phyloP scores from a whole-genome alignment of 2,797 vertebrate species.

The Catamblyrhynchus diadema region DNA sequence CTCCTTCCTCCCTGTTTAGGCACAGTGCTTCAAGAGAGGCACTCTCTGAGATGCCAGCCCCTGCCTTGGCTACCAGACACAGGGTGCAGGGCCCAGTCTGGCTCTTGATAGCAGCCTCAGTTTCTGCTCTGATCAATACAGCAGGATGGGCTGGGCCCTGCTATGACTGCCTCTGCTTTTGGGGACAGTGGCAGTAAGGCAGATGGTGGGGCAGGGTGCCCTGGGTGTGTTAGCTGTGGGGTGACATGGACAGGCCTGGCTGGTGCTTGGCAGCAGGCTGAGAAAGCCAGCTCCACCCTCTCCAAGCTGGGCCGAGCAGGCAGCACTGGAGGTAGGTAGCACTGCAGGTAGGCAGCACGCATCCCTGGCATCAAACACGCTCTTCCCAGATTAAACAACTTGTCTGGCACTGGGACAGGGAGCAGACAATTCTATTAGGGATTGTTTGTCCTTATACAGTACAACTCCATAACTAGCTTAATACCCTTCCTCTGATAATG shows the following conservation, averaged over 20 bases:
- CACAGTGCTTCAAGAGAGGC: rapidly evolving
- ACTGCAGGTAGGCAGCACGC: rapidly evolving
- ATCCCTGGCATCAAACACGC: rapidly evolving
- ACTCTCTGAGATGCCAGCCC: not conserved
- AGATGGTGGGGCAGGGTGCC: rapidly evolving
- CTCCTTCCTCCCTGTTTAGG: not conserved
- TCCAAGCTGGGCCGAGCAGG: rapidly evolving
- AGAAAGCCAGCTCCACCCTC: not conserved
- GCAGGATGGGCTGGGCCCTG: not conserved
- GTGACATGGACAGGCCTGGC: not conserved
- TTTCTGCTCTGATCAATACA: not conserved
- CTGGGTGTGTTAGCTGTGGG: rapidly evolving
- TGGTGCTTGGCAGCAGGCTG: rapidly evolving
- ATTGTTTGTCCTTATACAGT: constrained; percentile 7
- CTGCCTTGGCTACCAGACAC: not conserved
- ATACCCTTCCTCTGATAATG: not conserved
- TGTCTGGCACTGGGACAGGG: not conserved
- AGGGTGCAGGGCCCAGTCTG: not conserved
- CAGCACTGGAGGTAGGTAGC: not conserved
- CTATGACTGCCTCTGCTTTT: not conserved
- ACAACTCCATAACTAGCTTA: not conserved
- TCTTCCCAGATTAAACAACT: not conserved
- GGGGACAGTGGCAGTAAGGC: rapidly evolving
- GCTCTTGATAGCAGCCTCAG: rapidly evolving
- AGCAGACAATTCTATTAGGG: not conserved